Conservation (phyloP, 2,888 invertebrate species). For the Ophion ellenae region DNA sequence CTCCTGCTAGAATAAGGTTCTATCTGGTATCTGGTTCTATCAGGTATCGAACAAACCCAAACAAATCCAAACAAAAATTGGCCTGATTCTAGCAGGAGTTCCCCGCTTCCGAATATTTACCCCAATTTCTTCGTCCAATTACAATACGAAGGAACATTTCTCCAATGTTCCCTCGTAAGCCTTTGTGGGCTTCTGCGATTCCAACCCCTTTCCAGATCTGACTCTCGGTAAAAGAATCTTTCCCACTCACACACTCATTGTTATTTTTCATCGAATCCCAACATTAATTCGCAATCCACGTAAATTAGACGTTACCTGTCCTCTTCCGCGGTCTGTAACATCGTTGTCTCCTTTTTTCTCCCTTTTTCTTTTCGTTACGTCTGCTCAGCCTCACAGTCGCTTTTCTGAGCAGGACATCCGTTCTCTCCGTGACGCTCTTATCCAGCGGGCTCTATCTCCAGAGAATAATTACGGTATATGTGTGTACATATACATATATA, state of each 20-base stretch:
- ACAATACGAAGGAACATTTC: too few relatives aligned
- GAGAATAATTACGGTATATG: conserved; percentile 54
- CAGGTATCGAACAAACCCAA: too few relatives aligned
- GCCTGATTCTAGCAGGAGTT: too few relatives aligned
- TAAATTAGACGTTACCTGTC: neutral
- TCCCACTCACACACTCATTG: neutral
- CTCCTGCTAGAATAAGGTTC: too few relatives aligned
- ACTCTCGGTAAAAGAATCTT: neutral
- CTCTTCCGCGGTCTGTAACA: neutral
- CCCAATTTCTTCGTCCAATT: too few relatives aligned
- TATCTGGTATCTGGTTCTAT: too few relatives aligned
- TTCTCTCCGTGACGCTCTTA: conserved; percentile 35
- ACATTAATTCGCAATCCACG: neutral
- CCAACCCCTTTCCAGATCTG: neutral
- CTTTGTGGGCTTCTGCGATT: neutral
- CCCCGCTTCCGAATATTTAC: too few relatives aligned
- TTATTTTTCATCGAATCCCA: neutral
- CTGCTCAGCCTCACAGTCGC: conserved; percentile 23
- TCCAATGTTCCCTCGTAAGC: neutral
- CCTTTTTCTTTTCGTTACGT: conserved; percentile 16
- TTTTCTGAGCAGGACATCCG: conserved; percentile 57
- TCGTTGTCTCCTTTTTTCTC: neutral
- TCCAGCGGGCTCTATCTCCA: conserved; percentile 55
- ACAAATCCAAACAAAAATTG: too few relatives aligned
- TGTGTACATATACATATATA: neutral